phyloP scores from a whole-genome alignment of 2,888 invertebrate genomes.

The Chalcis sispes region DNA sequence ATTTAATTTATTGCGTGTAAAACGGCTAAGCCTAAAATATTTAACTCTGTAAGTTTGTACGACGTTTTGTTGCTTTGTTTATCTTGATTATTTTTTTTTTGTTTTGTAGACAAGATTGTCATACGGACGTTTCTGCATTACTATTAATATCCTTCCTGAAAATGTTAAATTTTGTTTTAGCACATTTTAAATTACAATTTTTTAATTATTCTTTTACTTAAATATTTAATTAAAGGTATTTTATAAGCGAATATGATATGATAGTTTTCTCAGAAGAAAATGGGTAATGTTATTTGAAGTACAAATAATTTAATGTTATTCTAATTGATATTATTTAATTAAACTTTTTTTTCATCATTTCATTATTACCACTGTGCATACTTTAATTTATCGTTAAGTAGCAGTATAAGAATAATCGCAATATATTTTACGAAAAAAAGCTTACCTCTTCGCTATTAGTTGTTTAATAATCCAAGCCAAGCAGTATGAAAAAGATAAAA shows the following conservation, averaged over 20 bases:
- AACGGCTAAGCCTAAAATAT: slow-evolving; percentile 72
- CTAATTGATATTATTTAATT: no score
- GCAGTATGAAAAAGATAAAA: slow-evolving; percentile 50
- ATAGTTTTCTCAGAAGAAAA: no score
- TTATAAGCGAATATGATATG: no score
- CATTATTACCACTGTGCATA: slow-evolving; percentile 1
- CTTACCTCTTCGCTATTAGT: slow-evolving; percentile 56
- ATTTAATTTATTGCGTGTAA: slow-evolving; percentile 65
- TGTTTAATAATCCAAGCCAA: slow-evolving; percentile 51
- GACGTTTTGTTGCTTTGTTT: slow-evolving; percentile 65
- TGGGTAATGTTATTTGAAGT: no score
- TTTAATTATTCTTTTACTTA: no score
- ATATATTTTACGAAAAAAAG: no score
- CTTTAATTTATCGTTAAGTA: neutral
- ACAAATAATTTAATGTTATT: no score
- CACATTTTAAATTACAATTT: no score
- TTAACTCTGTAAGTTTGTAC: slow-evolving; percentile 71
- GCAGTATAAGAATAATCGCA: no score
- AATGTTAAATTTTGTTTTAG: slow-evolving; percentile 55
- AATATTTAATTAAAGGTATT: no score
- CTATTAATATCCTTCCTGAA: slow-evolving; percentile 76
- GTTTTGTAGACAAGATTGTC: slow-evolving; percentile 68
- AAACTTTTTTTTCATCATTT: no score
- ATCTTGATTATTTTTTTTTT: slow-evolving; percentile 40
- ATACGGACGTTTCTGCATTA: slow-evolving; percentile 76